Percentiles rank a stretch among this genome's conserved stretches.
These are phyloP conservation scores for Ceyx melanurus DNA, from an alignment of 2,113 vertebrate species.

Conservation along the genomic window DNA sequence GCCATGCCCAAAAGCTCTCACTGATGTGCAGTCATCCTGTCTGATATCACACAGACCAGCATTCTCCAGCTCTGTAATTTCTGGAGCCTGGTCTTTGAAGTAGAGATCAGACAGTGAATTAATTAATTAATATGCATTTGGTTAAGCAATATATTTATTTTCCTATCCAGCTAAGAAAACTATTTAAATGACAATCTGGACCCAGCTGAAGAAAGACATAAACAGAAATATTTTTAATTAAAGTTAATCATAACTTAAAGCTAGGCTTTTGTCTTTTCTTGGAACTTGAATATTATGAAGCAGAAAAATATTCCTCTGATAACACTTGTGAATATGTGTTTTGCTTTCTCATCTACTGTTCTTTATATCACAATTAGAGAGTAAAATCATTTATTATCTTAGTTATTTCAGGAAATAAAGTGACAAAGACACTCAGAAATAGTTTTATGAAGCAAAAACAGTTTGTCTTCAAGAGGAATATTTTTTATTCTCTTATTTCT, in stretches of 20 bases:
- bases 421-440: neutral
- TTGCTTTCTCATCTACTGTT: neutral
- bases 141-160: neutral
- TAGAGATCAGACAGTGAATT: neutral
- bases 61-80: slow-evolving; percentile 84
- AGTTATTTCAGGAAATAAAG: neutral
- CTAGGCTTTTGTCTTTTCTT: neutral
- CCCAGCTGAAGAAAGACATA: neutral
- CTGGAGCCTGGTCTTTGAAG: slow-evolving; percentile 83
- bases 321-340: neutral
- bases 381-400: neutral
- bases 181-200: neutral
- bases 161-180: neutral
- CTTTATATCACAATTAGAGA: neutral
- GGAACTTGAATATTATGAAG: neutral
- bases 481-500: neutral
- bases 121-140: neutral
- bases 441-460: neutral
- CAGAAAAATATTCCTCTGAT: neutral
- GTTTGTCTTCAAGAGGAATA: neutral
- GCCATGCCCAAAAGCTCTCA: slow-evolving; percentile 81
- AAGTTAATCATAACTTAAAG: neutral
- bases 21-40: slow-evolving; percentile 76
- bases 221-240: neutral
- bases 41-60: slow-evolving; percentile 84